Evolutionary conservation across 2,888 invertebrate genomes (phyloP), one percentile per base, ranked within the genome.

Genomic region (Didymodactylos carnosus): DNA sequence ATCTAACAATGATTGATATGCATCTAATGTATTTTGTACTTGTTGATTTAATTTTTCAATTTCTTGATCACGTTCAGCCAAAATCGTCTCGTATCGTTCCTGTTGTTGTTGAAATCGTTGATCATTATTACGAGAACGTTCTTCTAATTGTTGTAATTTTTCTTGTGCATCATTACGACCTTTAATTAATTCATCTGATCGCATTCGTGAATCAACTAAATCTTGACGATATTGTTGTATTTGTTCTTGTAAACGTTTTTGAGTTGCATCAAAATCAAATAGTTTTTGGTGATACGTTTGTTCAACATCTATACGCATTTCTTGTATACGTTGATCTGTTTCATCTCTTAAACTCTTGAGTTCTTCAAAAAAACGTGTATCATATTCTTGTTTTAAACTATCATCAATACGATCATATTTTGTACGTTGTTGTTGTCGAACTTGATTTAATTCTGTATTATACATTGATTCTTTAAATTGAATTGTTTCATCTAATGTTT

Each of bases 1-100:
- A 84, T 95, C 95, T 90, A 95, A 91, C 76, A 98, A 88, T 80
- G 94, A 93, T 82, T 93, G 91, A 84, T 95, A 98, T 83, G 98
- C 97, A 80, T 90, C 88, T 79, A 94, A 86, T 82, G 94, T 91
- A 23, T 88, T 88, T 1, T 89, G 88, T 88, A 94, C 90, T 83
- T 92, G 76, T 6, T 75, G 43, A 13, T 79, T 77, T 11, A 81
- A 75, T 10, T 76, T 76, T 8, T 88, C 85, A 78, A 93, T 83
- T 83, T 92, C 92, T 40, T 87, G 87, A 80, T 94, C 93, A 77
- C 92, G 85, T 0, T 87, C 82, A 2, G 88, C 88, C 77, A 91
- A 84, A n/a, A 79, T 78, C 6, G 77, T 77, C 53, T 80, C 78
- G 83, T 91, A 90, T 5, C 89, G 88, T 0, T 88, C 87, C 75